Base-by-base conservation (phyloP, 30 jellyfish, hydroid and myxozoan genomes). In the Pseudorhiza aurosa region DNA sequence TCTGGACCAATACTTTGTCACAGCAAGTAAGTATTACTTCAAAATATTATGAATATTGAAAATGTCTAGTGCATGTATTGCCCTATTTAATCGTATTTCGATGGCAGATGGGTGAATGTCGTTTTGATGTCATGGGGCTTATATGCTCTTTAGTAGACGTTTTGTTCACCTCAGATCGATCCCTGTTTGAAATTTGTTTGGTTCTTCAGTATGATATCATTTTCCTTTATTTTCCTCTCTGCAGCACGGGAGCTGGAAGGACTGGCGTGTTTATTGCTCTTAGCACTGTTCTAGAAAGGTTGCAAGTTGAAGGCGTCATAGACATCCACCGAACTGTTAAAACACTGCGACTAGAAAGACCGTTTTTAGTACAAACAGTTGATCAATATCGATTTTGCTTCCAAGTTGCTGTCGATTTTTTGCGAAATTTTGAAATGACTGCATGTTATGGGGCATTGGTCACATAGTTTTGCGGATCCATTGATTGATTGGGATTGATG, bases 331-430 rank as follows among this genome's bases (percentile, higher is more conserved):
- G 87, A 69, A 92, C 91, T 21, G 97, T 92, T 25, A 92, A 92
- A 80, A 63, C 96, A 33, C 62, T 92, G 49, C 84, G 98, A 24
- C 71, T 77, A 19, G 96, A 92, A 58, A 64, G 98, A 79, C 96
- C 96, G 0, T 92, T 30, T 45, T 77, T 92, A 96, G 97, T 92
- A 44, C 96, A 92, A 79, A 92, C 92, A 10, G 73, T 86, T 6
- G 97, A 85, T 72, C 98, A 92, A 67, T 92, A 92, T 44, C 91
- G 80, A 51, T 92, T 78, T 57, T 92, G 98, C 78, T 92, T 87
- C 75, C 93, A 74, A 64, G 98, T 75, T 0, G 89, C 91, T 11
- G 91, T 69, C 4, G 96, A 88, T 43, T 92, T 77, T 31, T 31
- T 92, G 42, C 85, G 83, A 30, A 92, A 64, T 68, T 92, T 92